Base-by-base conservation (phyloP, 2,888 invertebrate species). In the Drosophila picticornis region DNA sequence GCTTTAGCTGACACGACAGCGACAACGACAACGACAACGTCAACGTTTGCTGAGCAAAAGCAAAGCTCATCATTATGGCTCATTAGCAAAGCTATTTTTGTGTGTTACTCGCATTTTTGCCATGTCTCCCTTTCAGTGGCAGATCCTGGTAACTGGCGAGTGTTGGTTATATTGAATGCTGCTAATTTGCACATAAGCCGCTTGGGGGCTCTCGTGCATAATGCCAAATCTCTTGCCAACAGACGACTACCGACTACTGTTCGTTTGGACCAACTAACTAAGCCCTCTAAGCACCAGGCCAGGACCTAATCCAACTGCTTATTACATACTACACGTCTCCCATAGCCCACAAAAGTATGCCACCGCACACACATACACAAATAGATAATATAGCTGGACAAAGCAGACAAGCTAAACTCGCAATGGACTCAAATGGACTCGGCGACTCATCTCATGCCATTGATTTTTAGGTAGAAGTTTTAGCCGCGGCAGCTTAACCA, bases 41-140 rank as follows among this genome's bases (percentile, higher is more conserved):
- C 46, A 53, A 32, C 71, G 60, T 53, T 11, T 43, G 64, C 53
- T 56, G 46, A 57, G 62, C 57, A 66, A 65, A 75, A 70, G 68
- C 83, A 77, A 80, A 84, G 81, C 91, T 87, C 88, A 83, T 89
- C 90, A 89, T 90, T 87, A 89, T 88, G 90, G 90, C 90, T 88
- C 88, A 88, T 88, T 88, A 88, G 88, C 83, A 90, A 78, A 87
- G 90, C 84, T 89, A 90, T 90, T 90, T 90, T 75, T 77, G 77
- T 79, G 79, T 79, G 65, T 66, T 79, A 64, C 57, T 79, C 70
- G 65, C 52, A 60, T 48, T 66, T 58, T 55, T 66, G 22, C 32
- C 22, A 22, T 29, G 50, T 40, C 46, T 16, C 29, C 22, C 32
- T 32, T 34, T 25, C 34, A 36, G 43, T 36, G 60, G 59, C 53